Conservation (phyloP, 2,113 vertebrate genomes). For the Lepus americanus region DNA sequence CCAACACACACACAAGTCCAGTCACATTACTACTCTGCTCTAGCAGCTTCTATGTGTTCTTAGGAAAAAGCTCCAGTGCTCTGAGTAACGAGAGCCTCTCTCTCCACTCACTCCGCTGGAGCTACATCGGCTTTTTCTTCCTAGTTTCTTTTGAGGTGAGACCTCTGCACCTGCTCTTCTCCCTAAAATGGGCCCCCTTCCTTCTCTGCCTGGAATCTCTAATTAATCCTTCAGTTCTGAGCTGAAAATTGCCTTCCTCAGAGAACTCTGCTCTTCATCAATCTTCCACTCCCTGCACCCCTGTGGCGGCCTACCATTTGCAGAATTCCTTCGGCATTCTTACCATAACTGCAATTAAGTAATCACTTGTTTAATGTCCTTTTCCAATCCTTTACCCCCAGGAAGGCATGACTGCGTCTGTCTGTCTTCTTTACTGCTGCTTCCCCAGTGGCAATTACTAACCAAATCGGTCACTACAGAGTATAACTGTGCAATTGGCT, state of each 20-base stretch:
- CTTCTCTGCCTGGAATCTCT: neutral
- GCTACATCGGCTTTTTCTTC: neutral
- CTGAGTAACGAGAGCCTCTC: neutral
- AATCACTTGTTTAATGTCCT: neutral
- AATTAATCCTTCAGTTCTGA: neutral
- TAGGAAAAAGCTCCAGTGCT: neutral
- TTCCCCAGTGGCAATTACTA: neutral
- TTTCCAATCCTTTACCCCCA: neutral
- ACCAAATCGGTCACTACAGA: neutral
- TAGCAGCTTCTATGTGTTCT: neutral
- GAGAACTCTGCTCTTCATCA: neutral
- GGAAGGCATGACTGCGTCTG: neutral
- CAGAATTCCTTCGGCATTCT: neutral
- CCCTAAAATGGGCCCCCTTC: neutral
- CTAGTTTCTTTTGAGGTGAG: neutral
- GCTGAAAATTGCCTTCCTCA: neutral
- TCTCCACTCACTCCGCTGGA: neutral
- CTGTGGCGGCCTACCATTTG: neutral
- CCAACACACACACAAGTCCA: constrained; percentile 7
- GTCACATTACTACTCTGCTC: neutral
- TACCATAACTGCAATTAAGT: neutral
- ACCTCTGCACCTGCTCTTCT: neutral
- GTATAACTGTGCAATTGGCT: neutral
- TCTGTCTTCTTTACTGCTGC: neutral
- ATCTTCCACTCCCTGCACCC: neutral